Conservation (phyloP, 2,888 invertebrate genomes). For the Phengaris alcon region DNA sequence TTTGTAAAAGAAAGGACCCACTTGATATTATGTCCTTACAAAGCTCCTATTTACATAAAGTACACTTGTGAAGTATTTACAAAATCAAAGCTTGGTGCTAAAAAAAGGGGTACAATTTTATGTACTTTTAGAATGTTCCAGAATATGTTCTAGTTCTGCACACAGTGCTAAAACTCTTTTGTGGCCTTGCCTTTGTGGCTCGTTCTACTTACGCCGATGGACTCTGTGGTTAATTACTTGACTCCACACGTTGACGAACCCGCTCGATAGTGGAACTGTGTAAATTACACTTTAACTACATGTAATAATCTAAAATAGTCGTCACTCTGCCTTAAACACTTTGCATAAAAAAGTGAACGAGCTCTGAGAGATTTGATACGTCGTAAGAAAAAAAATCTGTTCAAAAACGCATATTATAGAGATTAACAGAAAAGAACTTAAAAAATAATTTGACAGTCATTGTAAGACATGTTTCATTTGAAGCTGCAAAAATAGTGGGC, state of each 20-base stretch:
- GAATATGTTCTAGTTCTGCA: not conserved
- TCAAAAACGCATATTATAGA: too few species aligned
- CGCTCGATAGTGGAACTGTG: slow-evolving; percentile 27
- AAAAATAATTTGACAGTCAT: too few species aligned
- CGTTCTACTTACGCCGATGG: slow-evolving; percentile 27
- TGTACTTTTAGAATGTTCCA: slow-evolving; percentile 14
- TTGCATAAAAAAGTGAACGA: too few species aligned
- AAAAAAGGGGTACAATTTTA: slow-evolving; percentile 16
- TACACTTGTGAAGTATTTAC: not conserved
- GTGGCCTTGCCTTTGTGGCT: not conserved
- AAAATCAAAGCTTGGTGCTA: not conserved
- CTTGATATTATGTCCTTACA: not conserved
- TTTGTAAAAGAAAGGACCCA: slow-evolving; percentile 9
- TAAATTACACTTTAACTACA: slow-evolving; percentile 20
- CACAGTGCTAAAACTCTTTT: slow-evolving; percentile 2
- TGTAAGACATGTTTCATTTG: too few species aligned
- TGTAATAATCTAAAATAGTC: not conserved
- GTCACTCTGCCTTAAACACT: too few species aligned
- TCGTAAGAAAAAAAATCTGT: too few species aligned
- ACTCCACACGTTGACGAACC: slow-evolving; percentile 27
- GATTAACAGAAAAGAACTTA: too few species aligned
- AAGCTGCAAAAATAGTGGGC: not conserved
- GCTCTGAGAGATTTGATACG: too few species aligned
- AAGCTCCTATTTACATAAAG: not conserved
- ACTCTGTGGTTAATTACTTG: slow-evolving; percentile 25